Base-by-base conservation (phyloP, 2,113 vertebrate genomes). In the Syrmaticus mikado region DNA sequence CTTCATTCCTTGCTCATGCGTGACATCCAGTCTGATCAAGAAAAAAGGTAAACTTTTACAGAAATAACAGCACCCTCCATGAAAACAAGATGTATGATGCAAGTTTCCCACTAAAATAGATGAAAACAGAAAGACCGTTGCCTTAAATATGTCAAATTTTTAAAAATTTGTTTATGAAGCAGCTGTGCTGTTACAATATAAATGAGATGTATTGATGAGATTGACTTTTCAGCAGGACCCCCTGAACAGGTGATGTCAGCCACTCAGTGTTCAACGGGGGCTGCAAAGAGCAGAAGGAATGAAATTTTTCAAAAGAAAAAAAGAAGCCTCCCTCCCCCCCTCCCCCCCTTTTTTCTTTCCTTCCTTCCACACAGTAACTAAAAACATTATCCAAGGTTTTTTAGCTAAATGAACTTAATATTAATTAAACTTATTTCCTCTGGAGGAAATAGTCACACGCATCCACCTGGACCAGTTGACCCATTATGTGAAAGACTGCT, bases 361-460 rank as follows among this genome's bases (percentile, higher is more conserved):
- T 12, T 89, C 34, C 32, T 24, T 30, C 14, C 17, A 62, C 48
- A 75, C 27, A 65, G 10, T 61, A 71, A 67, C 7, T 52, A 53
- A 76, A 83, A 66, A 62, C 36, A 38, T 20, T 10, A 36, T 87
- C 52, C 66, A 91, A 88, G 64, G 21, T 74, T 94, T 91, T 96
- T 94, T 84, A 86, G 75, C 68, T 88, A 93, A 93, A 87, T 87
- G 15, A 91, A 86, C n/a, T 91, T 70, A 68, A 73, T 73, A 87
- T 94, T 92, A 66, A 95, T 97, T 96, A 93, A 92, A 91, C 81
- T 94, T 95, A 95, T 87, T 97, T 98, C 97, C 96, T 97, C 67
- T 95, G 46, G 89, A 94, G 96, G 96, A 97, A 97, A 97, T 96
- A 93, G 86, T 81, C 74, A 80, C 61, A 75, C 79, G 81, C 65